phyloP scores from a whole-genome alignment of 2,797 vertebrate species.

The Etheostoma nigrum region DNA sequence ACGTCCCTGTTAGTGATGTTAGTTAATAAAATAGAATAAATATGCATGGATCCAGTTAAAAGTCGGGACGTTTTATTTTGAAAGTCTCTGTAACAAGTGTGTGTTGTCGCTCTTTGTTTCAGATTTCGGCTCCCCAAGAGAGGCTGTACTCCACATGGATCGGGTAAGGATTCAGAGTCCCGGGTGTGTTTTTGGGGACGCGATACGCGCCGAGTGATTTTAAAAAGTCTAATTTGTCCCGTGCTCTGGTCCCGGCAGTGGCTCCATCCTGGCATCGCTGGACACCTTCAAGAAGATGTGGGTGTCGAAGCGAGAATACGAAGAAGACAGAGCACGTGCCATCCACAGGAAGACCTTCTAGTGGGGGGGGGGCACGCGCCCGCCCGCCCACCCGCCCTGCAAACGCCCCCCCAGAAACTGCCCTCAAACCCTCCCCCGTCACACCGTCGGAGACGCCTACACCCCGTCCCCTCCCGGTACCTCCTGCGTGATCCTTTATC shows the following conservation, averaged over 20 bases:
- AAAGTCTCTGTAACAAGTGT: no score
- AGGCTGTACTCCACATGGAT: conserved; percentile 95
- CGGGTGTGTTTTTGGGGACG: neutral
- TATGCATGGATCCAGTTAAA: no score
- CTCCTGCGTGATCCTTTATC: conserved; percentile 34
- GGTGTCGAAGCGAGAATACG: conserved; percentile 94
- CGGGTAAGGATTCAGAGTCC: conserved; percentile 79
- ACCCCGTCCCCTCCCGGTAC: conserved; percentile 39
- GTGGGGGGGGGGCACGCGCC: conserved; percentile 12
- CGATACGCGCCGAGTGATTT: no score
- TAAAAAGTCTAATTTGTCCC: no score
- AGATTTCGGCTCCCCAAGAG: conserved; percentile 95
- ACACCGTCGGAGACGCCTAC: conserved; percentile 49
- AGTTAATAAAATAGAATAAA: no score
- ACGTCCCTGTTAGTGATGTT: no score
- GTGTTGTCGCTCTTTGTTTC: neutral
- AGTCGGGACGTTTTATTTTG: no score
- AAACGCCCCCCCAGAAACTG: conserved; percentile 50
- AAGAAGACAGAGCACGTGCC: conserved; percentile 91
- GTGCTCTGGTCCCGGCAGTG: conserved; percentile 72
- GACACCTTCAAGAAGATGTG: conserved; percentile 97
- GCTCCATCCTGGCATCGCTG: conserved; percentile 92
- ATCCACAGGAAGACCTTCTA: conserved; percentile 96
- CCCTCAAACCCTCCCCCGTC: conserved; percentile 43
- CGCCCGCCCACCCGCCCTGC: conserved; percentile 42